Evolutionary conservation across 2,113 vertebrate species (phyloP).

Genomic region (Myodes glareolus): DNA sequence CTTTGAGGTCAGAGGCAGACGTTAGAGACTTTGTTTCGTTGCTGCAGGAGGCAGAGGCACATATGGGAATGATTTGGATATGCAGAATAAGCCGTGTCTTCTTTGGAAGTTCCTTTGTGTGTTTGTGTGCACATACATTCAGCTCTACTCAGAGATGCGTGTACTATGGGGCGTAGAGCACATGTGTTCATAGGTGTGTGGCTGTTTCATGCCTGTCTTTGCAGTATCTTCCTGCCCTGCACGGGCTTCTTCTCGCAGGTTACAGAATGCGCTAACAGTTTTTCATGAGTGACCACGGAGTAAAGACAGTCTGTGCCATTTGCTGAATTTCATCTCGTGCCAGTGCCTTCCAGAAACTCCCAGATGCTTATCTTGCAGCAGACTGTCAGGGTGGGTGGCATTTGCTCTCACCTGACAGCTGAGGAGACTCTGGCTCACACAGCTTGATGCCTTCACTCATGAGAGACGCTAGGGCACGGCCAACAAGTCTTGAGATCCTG

Average conservation of each 20-base stretch:
- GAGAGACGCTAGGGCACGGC: background rate
- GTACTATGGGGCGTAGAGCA: background rate
- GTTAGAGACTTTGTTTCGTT: slow-evolving; percentile 6
- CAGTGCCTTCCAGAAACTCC: background rate
- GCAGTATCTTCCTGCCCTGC: background rate
- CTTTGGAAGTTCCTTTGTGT: slow-evolving; percentile 37
- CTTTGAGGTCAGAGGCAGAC: slow-evolving; percentile 54
- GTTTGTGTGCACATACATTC: background rate
- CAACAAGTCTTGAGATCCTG: fast-evolving
- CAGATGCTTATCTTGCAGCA: slow-evolving; percentile 10
- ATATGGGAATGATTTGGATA: slow-evolving; percentile 55
- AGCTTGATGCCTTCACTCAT: background rate
- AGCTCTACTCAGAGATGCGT: background rate
- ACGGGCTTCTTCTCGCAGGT: background rate
- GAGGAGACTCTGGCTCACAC: background rate
- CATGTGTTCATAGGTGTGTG: background rate
- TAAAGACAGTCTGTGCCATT: background rate
- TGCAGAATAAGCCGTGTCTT: background rate
- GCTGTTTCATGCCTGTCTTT: background rate
- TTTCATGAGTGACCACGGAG: background rate
- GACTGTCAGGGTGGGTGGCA: background rate
- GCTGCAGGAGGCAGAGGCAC: background rate
- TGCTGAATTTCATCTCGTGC: background rate
- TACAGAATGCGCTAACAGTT: background rate
- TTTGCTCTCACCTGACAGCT: background rate